phyloP scores from a whole-genome alignment of 2,113 vertebrate species.

The Crotalus horridus region DNA sequence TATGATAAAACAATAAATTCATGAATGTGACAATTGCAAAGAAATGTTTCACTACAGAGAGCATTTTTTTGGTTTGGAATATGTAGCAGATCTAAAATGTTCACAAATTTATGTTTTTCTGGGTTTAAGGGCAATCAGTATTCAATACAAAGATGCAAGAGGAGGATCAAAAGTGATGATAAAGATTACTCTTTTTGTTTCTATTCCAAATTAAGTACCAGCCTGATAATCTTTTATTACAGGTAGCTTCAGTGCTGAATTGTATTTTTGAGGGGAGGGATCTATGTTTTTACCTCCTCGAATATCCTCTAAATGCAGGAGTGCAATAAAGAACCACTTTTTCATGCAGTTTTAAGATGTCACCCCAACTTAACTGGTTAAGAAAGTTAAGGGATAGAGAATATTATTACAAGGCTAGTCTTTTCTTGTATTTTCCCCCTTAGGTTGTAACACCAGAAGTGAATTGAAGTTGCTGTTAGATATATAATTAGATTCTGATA shows the following conservation, averaged over 20 bases:
- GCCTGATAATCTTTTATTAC: background rate
- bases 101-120: background rate
- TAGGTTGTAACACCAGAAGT: background rate
- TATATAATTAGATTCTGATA: conserved; percentile 12
- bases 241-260: background rate
- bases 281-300: background rate
- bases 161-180: background rate
- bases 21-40: too few relatives aligned
- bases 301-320: background rate
- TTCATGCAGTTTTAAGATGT: background rate
- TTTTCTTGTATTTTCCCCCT: conserved; percentile 13
- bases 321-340: background rate
- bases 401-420: background rate
- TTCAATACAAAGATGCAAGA: background rate
- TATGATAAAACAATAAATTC: too few relatives aligned
- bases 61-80: background rate
- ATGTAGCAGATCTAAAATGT: background rate
- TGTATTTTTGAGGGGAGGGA: background rate
- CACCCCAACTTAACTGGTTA: background rate
- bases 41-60: background rate
- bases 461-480: conserved; percentile 20
- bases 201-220: background rate
- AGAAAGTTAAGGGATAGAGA: conserved; percentile 2
- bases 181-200: background rate
- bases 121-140: background rate